These are phyloP conservation scores for Gymnobelideus leadbeateri DNA, from an alignment of 2,113 vertebrate species.

Conservation along the genomic window DNA sequence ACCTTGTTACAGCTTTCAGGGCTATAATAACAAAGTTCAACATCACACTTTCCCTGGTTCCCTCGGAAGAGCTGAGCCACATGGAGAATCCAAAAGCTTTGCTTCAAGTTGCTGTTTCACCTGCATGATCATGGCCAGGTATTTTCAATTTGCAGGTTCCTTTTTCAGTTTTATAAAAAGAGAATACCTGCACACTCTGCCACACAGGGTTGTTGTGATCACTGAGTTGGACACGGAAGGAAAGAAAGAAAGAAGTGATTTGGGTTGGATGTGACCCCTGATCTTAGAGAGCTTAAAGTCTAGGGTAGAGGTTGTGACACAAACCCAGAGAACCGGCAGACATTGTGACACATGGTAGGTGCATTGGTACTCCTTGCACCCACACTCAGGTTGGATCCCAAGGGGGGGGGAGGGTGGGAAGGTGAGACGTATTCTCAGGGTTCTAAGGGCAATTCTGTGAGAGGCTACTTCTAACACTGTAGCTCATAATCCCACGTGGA, in stretches of 20 bases:
- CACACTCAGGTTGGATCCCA: background rate
- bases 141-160: background rate
- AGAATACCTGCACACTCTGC: background rate
- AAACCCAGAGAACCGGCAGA: background rate
- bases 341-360: background rate
- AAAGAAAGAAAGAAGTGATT: background rate
- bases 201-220: background rate
- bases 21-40: background rate
- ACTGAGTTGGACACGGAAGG: background rate
- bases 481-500: background rate
- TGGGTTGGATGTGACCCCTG: background rate
- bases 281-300: background rate
- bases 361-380: background rate
- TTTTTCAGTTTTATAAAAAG: background rate
- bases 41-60: background rate
- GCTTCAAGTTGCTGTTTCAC: background rate
- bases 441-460: background rate
- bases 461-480: background rate
- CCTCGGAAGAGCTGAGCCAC: background rate
- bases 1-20: background rate
- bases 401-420: background rate
- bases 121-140: background rate
- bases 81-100: background rate
- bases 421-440: background rate
- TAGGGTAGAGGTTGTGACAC: background rate